phyloP scores from a whole-genome alignment of 2,113 vertebrate species.

The Tapirus terrestris region DNA sequence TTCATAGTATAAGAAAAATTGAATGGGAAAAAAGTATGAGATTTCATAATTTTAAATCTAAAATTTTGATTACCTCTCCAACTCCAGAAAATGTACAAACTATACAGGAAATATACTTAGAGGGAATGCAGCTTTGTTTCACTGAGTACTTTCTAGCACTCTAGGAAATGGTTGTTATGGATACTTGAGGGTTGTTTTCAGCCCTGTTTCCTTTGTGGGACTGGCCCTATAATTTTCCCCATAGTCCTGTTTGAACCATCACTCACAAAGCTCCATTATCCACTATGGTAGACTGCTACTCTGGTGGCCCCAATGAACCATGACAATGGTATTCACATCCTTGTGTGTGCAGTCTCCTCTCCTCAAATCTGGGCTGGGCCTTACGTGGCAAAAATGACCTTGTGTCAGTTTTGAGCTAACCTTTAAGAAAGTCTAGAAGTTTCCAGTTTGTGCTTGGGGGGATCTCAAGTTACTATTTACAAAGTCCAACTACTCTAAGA shows the following conservation, averaged over 20 bases:
- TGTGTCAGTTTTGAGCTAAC: not conserved
- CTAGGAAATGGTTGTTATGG: not conserved
- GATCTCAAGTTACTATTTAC: not conserved
- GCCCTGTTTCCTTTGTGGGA: not conserved
- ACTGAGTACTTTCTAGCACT: not conserved
- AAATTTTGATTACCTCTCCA: conserved; percentile 17
- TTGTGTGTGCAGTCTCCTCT: not conserved
- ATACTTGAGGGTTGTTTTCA: not conserved
- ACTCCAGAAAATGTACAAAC: not conserved
- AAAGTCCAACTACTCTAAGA: not conserved
- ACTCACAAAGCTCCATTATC: not conserved
- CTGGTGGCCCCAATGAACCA: rapidly evolving
- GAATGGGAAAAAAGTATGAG: not conserved
- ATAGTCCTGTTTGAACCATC: not conserved
- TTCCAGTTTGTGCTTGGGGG: not conserved
- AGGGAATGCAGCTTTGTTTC: not conserved
- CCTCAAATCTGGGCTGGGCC: not conserved
- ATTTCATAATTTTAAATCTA: conserved; percentile 39
- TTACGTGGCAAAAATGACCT: not conserved
- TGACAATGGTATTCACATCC: rapidly evolving
- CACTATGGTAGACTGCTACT: not conserved
- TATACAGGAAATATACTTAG: not conserved
- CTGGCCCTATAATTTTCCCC: not conserved
- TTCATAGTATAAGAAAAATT: not conserved
- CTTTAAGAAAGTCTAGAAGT: not conserved